A percentile compares a stretch with the other conserved stretches of the same genome.
These are phyloP conservation scores for Brachyrhaphis roseni DNA, from an alignment of 2,797 vertebrate species.

Conservation along the genomic window DNA sequence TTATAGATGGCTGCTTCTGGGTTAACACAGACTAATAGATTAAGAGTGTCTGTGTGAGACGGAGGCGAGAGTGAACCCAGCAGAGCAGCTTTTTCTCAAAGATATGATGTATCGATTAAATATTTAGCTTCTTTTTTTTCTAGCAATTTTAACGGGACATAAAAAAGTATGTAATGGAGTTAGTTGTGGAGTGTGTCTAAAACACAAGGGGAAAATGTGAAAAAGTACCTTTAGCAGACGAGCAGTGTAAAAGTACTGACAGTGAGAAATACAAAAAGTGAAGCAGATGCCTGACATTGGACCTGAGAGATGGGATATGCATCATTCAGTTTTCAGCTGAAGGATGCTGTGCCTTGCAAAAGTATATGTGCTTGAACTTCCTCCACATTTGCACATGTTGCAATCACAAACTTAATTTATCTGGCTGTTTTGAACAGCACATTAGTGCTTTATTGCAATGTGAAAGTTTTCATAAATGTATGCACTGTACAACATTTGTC, in stretches of 20 bases:
- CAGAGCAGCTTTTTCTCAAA: background rate
- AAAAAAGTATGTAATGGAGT: background rate
- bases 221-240: background rate
- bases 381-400: background rate
- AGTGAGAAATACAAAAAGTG: background rate
- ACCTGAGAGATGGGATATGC: background rate
- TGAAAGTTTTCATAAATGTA: background rate
- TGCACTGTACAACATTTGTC: background rate
- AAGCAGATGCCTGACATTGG: background rate
- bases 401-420: background rate
- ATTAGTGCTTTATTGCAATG: background rate
- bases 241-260: background rate
- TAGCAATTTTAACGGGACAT: background rate
- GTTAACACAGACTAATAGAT: slow-evolving; percentile 4
- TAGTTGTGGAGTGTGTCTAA: background rate
- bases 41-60: background rate
- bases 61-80: background rate
- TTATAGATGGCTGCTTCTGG: slow-evolving; percentile 33
- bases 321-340: background rate
- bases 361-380: background rate
- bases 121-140: background rate
- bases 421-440: background rate
- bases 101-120: background rate
- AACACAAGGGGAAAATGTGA: background rate
- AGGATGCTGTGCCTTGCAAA: background rate